Evolutionary conservation across 2,888 invertebrate species (phyloP).

Genomic region (Prosopocoilus inquinatus): DNA sequence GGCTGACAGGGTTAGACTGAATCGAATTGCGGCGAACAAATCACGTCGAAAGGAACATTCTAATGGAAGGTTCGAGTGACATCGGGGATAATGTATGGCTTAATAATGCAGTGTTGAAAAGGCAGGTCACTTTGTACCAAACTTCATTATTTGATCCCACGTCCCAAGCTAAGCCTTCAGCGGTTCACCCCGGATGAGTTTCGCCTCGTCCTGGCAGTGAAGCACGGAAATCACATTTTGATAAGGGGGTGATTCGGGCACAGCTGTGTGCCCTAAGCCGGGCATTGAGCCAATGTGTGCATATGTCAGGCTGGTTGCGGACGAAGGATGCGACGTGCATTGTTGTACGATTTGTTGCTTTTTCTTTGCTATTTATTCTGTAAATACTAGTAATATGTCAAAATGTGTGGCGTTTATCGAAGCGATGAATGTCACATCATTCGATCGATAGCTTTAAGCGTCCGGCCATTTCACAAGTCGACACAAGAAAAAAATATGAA

Average conservation of each 20-base stretch:
- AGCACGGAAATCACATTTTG: slow-evolving; percentile 33
- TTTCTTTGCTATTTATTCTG: slow-evolving; percentile 42
- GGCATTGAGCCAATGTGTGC: slow-evolving; percentile 47
- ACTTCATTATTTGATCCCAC: slow-evolving; percentile 50
- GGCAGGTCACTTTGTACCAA: slow-evolving; percentile 53
- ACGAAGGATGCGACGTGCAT: slow-evolving; percentile 41
- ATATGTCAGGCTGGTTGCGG: slow-evolving; percentile 48
- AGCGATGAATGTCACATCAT: slow-evolving; percentile 1
- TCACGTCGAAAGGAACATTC: slow-evolving; percentile 36
- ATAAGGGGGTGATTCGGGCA: slow-evolving; percentile 41
- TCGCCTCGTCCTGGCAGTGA: no score
- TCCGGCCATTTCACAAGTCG: no score
- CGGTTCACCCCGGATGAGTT: not conserved
- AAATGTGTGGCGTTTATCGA: not conserved
- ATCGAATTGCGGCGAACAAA: not conserved
- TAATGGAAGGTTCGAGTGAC: slow-evolving; percentile 45
- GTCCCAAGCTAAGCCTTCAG: slow-evolving; percentile 37
- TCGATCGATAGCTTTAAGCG: not conserved
- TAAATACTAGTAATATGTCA: slow-evolving; percentile 29
- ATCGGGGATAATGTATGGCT: slow-evolving; percentile 51
- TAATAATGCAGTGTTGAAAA: slow-evolving; percentile 54
- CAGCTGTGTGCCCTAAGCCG: slow-evolving; percentile 47
- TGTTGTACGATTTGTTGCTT: slow-evolving; percentile 46
- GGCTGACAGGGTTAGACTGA: slow-evolving; percentile 26
- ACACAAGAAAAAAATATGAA: no score